Conservation (phyloP, 2,797 vertebrate species). For the Mus caroli region DNA sequence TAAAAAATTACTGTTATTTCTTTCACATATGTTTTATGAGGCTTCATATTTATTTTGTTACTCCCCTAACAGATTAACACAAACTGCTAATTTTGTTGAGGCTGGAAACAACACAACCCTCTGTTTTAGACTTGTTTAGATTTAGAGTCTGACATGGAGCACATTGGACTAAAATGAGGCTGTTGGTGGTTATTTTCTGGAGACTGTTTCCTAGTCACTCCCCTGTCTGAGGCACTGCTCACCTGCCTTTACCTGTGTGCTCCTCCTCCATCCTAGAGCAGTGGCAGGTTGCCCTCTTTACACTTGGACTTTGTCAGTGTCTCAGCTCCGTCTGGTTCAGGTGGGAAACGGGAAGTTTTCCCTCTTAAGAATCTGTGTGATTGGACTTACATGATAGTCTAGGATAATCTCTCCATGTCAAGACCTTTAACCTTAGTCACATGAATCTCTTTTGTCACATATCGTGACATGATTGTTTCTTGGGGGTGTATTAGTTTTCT, state of each 20-base stretch:
- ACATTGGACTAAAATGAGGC: neutral
- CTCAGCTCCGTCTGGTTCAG: neutral
- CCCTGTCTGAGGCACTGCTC: neutral
- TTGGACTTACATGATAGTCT: neutral
- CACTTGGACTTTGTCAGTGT: neutral
- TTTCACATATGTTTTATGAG: conserved; percentile 50
- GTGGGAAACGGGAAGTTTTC: neutral
- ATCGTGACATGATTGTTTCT: neutral
- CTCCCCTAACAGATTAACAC: neutral
- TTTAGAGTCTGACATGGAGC: neutral
- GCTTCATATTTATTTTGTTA: conserved; percentile 43
- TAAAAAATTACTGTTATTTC: conserved; percentile 21
- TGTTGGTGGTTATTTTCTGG: neutral
- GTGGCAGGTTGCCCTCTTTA: neutral
- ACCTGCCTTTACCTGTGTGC: neutral
- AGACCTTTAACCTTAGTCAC: neutral
- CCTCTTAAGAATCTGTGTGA: neutral
- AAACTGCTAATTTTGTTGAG: neutral
- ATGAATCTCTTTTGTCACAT: conserved; percentile 27
- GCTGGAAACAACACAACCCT: conserved; percentile 13
- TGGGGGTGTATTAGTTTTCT: neutral
- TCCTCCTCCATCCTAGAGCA: neutral
- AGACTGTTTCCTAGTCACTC: conserved; percentile 9
- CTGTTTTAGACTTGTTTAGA: conserved; percentile 2
- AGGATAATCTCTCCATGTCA: neutral